A percentile compares a stretch with the other conserved stretches of the same genome.
Conservation (phyloP, 1,140 invertebrate genomes). For the Paraescarpia echinospica region DNA sequence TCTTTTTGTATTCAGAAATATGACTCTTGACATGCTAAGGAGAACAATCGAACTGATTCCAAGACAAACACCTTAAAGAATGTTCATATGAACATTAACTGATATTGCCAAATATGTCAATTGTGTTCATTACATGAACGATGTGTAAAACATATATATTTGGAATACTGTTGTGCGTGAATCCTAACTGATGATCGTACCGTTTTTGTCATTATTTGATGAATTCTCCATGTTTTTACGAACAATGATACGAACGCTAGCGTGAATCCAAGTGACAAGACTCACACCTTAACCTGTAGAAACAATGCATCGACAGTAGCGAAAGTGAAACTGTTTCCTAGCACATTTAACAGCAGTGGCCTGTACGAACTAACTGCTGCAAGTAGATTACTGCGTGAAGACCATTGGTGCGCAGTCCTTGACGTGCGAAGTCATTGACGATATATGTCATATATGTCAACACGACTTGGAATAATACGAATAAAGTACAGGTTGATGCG, state of each 20-base stretch:
- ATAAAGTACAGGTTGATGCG: too few species aligned
- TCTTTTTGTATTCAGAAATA: neutral
- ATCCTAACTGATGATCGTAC: constrained; percentile 43
- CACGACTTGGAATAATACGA: too few species aligned
- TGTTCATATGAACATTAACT: neutral
- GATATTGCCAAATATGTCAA: neutral
- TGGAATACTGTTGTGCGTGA: neutral
- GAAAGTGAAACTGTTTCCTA: neutral
- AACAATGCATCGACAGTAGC: neutral
- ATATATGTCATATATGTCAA: too few species aligned
- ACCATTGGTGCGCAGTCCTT: too few species aligned
- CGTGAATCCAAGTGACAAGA: constrained; percentile 98
- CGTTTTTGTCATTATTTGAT: constrained; percentile 97
- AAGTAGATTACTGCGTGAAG: too few species aligned
- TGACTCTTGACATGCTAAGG: neutral
- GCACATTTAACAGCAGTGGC: too few species aligned
- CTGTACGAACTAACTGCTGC: too few species aligned
- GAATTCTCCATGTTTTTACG: constrained; percentile 97
- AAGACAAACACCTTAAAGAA: too few species aligned
- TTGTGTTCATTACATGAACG: too few species aligned
- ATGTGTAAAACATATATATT: too few species aligned
- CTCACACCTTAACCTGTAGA: constrained; percentile 76
- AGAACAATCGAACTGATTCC: too few species aligned
- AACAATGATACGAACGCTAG: constrained; percentile 99
- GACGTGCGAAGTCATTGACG: too few species aligned